Evolutionary conservation across 2,888 invertebrate species (phyloP).

Genomic region (Prosapia bicincta): DNA sequence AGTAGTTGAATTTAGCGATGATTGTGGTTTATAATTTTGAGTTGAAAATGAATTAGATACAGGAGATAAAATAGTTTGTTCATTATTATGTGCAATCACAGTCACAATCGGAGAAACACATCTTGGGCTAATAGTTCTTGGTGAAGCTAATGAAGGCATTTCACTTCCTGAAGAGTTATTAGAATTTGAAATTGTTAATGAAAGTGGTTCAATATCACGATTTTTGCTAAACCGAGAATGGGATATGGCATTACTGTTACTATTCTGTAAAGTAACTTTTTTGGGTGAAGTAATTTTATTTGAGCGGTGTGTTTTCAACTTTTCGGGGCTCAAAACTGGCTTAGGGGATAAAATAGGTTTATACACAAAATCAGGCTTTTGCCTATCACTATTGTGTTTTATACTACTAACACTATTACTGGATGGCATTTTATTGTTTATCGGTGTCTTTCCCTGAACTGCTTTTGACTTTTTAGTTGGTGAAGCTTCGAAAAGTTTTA

Average conservation of each 20-base stretch:
- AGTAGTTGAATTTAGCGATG: background rate
- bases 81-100: constrained; percentile 10
- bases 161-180: background rate
- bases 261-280: background rate
- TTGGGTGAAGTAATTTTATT: background rate
- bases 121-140: constrained; percentile 26
- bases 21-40: background rate
- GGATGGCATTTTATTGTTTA: constrained; percentile 1
- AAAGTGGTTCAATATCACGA: background rate
- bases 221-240: background rate
- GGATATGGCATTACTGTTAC: background rate
- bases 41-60: background rate
- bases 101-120: constrained; percentile 26
- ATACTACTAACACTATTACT: background rate
- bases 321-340: constrained; percentile 42
- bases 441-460: background rate
- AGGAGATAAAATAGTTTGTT: background rate
- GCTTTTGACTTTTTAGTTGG: constrained; percentile 29
- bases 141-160: constrained; percentile 10
- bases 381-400: background rate
- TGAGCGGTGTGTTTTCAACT: constrained; percentile 21
- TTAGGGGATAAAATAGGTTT: constrained; percentile 53
- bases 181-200: background rate
- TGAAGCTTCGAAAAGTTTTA: constrained; percentile 71
- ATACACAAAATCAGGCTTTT: background rate